phyloP scores from a whole-genome alignment of 2,888 invertebrate species.

The Trachelus troglodyta region DNA sequence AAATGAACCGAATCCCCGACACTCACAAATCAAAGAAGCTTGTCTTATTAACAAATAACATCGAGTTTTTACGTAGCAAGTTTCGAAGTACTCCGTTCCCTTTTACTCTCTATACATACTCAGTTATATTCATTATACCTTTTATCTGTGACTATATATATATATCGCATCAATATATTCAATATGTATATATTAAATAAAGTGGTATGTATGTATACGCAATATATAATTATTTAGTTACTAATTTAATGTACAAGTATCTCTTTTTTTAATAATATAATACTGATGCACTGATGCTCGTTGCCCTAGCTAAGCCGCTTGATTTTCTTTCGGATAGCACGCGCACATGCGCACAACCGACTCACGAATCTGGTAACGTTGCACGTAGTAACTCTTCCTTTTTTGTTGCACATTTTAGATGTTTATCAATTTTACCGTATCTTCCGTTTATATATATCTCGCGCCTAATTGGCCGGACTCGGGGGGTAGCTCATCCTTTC shows the following conservation, averaged over 20 bases:
- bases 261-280: constrained; percentile 48
- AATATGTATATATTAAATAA: constrained; percentile 49
- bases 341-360: neutral
- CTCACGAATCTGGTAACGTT: neutral
- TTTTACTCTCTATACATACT: constrained; percentile 23
- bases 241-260: constrained; percentile 54
- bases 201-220: constrained; percentile 50
- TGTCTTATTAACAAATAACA: constrained; percentile 36
- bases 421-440: neutral
- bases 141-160: constrained; percentile 35
- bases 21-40: constrained; percentile 25
- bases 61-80: constrained; percentile 30
- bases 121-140: constrained; percentile 25
- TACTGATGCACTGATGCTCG: constrained; percentile 60
- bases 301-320: constrained; percentile 41
- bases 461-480: neutral
- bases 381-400: neutral
- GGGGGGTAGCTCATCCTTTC: neutral
- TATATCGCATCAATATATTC: constrained; percentile 31
- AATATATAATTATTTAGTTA: constrained; percentile 50
- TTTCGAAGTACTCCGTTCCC: constrained; percentile 11
- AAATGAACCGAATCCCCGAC: neutral
- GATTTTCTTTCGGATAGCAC: constrained; percentile 14
- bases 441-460: neutral
- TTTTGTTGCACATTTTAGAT: neutral